Evolutionary conservation across 2,888 invertebrate genomes (phyloP), one percentile per base, ranked within the genome.

Genomic region (Oscheius sp.): DNA sequence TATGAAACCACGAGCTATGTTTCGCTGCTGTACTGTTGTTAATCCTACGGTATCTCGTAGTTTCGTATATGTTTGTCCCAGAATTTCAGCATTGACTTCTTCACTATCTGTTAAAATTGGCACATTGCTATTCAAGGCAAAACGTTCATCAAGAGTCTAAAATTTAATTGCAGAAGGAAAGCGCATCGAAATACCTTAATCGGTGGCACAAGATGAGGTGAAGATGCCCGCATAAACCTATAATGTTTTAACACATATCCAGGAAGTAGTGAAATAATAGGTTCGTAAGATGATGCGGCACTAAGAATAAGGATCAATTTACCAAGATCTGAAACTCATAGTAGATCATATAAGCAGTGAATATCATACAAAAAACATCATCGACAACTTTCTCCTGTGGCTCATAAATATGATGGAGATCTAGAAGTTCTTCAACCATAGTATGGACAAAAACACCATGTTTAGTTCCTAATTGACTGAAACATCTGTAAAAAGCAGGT

Each of bases 361-460:
- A 12, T 58, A 5, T 64, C 81, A 73, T 59, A 84, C 84, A 87
- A 68, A 76, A 76, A 35, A 78, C 80, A 73, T 97, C 96, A 84
- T 97, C 96, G 2, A 98, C 94, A 88, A 96, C 95, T 0, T 94
- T 94, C 89, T 98, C 98, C 0, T 96, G 93, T 85, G 94, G 94
- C 89, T 97, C 96, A 89, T 98, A 96, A 90, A 95, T 96, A 0
- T 97, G 96, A 91, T 99, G 97, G 76, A 95, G 93, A 79, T 93
- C 93, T 18, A 99, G 91, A 73, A 99, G 91, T 81, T 95, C 93
- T 0, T 95, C 93, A 0, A 95, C 93, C 46, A 98, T 91, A 1
- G 95, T 94, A 84, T 96, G 91, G 1, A 95, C 94, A 27, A 97
- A 91, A 79, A 94, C 93, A 0, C 97, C 93, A 91, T 99, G 97